Base-by-base conservation (phyloP, 2,888 invertebrate species). In the Acleris holmiana region DNA sequence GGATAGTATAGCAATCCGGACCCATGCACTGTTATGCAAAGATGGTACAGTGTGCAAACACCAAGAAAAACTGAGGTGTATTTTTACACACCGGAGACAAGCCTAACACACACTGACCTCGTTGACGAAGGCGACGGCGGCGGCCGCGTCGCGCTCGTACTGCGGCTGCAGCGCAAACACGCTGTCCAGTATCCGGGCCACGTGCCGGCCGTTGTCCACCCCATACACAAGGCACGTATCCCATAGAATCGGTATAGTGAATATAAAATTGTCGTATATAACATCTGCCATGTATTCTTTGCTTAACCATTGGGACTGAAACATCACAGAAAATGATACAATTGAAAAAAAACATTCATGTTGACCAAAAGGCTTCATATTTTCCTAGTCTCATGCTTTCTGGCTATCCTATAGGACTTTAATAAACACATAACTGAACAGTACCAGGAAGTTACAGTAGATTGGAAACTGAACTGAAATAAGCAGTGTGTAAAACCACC, bases 191-290 rank as follows among this genome's bases (percentile, higher is more conserved):
- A 97, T 93, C 72, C 94, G 94, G 0, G 91, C 82, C 15, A 97
- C 88, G 48, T 96, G 89, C 1, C 80, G 76, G 0, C 86, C 76
- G 77, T 97, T 97, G 55, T 94, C 94, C 53, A 93, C 91, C 0
- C 96, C 96, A 73, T 96, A 97, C 8, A 96, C 89, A 47, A 95
- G 93, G 76, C 96, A 95, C 13, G 97, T 82, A 80, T 97, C 97
- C 88, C 97, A 94, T 58, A 98, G 84, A 77, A 96, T 95, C 0
- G 97, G 96, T 69, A 97, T 93, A n/a, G 97, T 96, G 74, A 97
- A 95, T 69, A 98, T 89, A 83, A 95, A 97, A 72, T 97, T 95
- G 67, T 96, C 93, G 82, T 97, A 97, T 54, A 98, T 79, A n/a
- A 96, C 77, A 6, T 94, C 93, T 0, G 95, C 95, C 88, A 96